A percentile compares a stretch with the other conserved stretches of the same genome.
Conservation (phyloP, 2,797 vertebrate genomes). For the Hypotaenidia philippensis region DNA sequence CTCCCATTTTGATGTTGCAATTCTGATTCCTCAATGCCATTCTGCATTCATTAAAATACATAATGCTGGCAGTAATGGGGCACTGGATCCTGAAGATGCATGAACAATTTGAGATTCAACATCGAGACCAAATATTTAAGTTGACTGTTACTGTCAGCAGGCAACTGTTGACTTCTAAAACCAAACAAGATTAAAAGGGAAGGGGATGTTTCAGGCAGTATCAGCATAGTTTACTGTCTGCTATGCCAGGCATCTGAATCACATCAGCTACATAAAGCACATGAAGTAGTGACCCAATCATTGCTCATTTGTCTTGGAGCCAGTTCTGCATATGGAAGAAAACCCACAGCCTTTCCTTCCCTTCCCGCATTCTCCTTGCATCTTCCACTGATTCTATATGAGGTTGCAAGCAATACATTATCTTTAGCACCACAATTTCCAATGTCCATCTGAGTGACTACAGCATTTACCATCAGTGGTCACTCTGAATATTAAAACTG, state of each 20-base stretch:
- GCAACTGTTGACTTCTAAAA: constrained; percentile 68
- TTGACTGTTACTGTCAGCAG: constrained; percentile 52
- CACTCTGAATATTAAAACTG: neutral
- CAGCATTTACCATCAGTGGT: neutral
- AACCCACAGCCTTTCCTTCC: neutral
- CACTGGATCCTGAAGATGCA: constrained; percentile 56
- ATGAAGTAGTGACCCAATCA: constrained; percentile 18
- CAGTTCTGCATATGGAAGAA: neutral
- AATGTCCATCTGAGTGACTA: neutral
- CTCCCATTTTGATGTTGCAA: constrained; percentile 48
- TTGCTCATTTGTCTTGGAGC: constrained; percentile 29
- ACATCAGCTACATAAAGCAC: neutral
- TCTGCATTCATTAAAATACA: constrained; percentile 76
- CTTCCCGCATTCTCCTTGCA: neutral
- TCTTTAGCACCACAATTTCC: neutral
- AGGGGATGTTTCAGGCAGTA: constrained; percentile 53
- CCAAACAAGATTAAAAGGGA: constrained; percentile 70
- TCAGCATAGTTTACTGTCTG: constrained; percentile 44
- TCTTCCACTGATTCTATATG: neutral
- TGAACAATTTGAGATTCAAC: constrained; percentile 58
- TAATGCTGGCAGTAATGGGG: constrained; percentile 68
- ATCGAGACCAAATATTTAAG: constrained; percentile 73
- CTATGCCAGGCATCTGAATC: constrained; percentile 38
- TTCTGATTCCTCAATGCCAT: constrained; percentile 69
- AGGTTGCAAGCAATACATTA: neutral